A percentile compares a stretch with the other conserved stretches of the same genome.
phyloP scores from a whole-genome alignment of 1,140 invertebrate genomes.

The Cheumatopsyche charites region DNA sequence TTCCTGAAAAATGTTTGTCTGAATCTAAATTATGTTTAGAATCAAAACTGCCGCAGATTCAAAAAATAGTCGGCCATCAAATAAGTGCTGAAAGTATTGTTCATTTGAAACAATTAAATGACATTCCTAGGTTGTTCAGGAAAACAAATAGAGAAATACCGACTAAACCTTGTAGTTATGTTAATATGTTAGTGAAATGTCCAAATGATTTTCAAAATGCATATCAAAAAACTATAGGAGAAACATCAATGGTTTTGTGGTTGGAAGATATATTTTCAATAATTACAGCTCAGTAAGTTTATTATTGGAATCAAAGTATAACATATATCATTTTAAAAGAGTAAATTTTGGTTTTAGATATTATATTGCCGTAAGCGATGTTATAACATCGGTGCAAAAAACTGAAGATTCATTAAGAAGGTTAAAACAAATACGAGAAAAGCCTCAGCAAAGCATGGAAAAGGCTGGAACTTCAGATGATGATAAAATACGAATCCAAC shows the following conservation, averaged over 20 bases:
- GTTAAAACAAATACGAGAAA: slow-evolving; percentile 84
- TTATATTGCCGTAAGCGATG: slow-evolving; percentile 79
- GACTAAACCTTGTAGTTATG: slow-evolving; percentile 78
- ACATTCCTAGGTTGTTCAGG: slow-evolving; percentile 90
- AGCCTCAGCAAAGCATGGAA: slow-evolving; percentile 59
- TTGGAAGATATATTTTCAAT: slow-evolving; percentile 66
- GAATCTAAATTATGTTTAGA: slow-evolving; percentile 60
- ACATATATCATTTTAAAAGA: slow-evolving; percentile 29
- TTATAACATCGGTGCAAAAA: slow-evolving; percentile 90
- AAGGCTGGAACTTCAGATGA: slow-evolving; percentile 74
- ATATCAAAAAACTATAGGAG: slow-evolving; percentile 62
- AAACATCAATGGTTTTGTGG: slow-evolving; percentile 62
- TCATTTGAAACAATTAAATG: slow-evolving; percentile 78
- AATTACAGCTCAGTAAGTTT: slow-evolving; percentile 72
- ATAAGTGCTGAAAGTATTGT: slow-evolving; percentile 63
- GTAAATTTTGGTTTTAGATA: slow-evolving; percentile 68
- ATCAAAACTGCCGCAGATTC: slow-evolving; percentile 61
- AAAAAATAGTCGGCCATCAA: slow-evolving; percentile 64
- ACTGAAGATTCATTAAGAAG: slow-evolving; percentile 91
- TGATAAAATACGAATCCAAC: slow-evolving; percentile 91
- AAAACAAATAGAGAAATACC: slow-evolving; percentile 90
- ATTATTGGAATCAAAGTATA: no score
- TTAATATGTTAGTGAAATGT: slow-evolving; percentile 70
- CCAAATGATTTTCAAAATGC: slow-evolving; percentile 67
- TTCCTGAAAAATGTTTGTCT: slow-evolving; percentile 57